Percentiles rank a stretch among this genome's conserved stretches.
Evolutionary conservation across 2,888 invertebrate genomes (phyloP).

Genomic region (Koerneria pararmatus): DNA sequence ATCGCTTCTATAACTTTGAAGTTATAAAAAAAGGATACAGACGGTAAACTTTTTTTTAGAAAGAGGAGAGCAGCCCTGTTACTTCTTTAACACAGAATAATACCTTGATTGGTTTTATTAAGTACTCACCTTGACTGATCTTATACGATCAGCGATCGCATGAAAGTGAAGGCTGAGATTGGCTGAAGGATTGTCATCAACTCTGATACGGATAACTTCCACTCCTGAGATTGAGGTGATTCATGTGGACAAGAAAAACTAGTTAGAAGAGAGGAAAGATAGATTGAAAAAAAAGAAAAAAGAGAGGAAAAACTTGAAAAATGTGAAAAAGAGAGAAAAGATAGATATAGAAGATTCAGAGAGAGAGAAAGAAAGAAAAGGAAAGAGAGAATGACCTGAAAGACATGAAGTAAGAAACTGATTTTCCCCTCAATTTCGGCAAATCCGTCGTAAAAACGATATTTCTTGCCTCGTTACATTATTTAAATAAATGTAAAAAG

Average conservation of each 20-base stretch:
- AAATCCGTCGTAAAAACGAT: too few relatives aligned
- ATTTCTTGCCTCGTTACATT: too few relatives aligned
- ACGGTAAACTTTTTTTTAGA: too few relatives aligned
- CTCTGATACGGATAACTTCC: slow-evolving; percentile 72
- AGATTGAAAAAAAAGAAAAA: not conserved
- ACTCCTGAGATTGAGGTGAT: slow-evolving; percentile 47
- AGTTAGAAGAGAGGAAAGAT: not conserved
- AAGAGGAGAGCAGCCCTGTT: too few relatives aligned
- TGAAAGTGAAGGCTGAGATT: slow-evolving; percentile 76
- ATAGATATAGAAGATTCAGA: not conserved
- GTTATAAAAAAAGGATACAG: too few relatives aligned
- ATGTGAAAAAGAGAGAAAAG: not conserved
- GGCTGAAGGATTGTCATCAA: slow-evolving; percentile 73
- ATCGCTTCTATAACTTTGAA: too few relatives aligned
- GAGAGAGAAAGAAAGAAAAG: not conserved
- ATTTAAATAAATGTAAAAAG: too few relatives aligned
- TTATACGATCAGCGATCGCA: slow-evolving; percentile 59
- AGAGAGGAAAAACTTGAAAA: not conserved
- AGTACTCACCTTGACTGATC: slow-evolving; percentile 41
- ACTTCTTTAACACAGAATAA: too few relatives aligned
- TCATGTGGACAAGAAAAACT: not conserved
- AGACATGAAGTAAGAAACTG: too few relatives aligned
- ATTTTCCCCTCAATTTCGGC: too few relatives aligned
- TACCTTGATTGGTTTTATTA: not conserved
- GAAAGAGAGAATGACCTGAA: slow-evolving; percentile 5